Percentiles rank a stretch among this genome's conserved stretches.
Evolutionary conservation across 2,113 vertebrate genomes (phyloP).

Genomic region (Psephotus haematonotus): DNA sequence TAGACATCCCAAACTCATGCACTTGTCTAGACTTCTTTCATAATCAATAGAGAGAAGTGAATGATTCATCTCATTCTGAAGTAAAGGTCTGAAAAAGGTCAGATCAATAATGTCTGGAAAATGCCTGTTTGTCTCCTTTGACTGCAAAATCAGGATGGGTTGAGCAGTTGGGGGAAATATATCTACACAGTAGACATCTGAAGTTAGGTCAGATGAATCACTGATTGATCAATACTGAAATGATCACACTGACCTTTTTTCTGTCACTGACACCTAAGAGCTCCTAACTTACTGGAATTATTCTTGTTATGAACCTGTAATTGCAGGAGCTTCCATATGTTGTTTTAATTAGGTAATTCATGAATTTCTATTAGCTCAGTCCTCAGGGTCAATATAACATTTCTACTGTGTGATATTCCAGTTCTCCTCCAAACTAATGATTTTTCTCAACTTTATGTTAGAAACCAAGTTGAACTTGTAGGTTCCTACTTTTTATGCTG

Average conservation of each 20-base stretch:
- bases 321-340: constrained; percentile 12
- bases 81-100: constrained; percentile 17
- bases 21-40: neutral
- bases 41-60: constrained; percentile 1
- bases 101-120: constrained; percentile 40
- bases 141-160: neutral
- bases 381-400: neutral
- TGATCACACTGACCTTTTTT: constrained; percentile 6
- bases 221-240: neutral
- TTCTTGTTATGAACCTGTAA: neutral
- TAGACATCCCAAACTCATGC: neutral
- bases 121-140: neutral
- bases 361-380: neutral
- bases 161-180: neutral
- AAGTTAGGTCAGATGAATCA: neutral
- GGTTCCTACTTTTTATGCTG: neutral
- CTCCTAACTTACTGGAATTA: neutral
- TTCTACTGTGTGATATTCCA: neutral
- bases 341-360: neutral
- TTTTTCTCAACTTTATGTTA: neutral
- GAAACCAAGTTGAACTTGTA: neutral
- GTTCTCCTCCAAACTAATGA: neutral
- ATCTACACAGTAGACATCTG: neutral
- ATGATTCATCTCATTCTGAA: neutral
- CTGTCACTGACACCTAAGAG: neutral